Base-by-base conservation (phyloP, 1,140 invertebrate species). In the Pararge aegeria region DNA sequence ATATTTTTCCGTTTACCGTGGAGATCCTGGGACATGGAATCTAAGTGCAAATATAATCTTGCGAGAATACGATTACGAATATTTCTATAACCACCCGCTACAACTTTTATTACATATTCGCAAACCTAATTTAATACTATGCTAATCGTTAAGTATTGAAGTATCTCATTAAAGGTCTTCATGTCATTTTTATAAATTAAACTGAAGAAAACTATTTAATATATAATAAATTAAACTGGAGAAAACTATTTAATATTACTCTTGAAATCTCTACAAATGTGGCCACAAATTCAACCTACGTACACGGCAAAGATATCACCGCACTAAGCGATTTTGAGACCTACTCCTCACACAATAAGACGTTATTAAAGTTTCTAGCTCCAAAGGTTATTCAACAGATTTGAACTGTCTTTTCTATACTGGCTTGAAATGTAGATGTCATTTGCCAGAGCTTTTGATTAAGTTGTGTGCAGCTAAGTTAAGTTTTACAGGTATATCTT, bases 361-460 rank as follows among this genome's bases (percentile, higher is more conserved):
- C 42, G 9, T 1, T 12, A 44, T 34, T 6, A 51, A 24, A 21
- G 18, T 34, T 12, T 46, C 42, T 6, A n/a, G 18, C 10, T 44
- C 34, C n/a, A 27, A 44, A 29, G 15, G 24, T 55, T 46, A 46
- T 44, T 53, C 46, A 44, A 30, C 48, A 34, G 18, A 37, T 53
- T 44, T 40, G 50, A 59, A 46, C 53, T 59, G 57, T 46, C 50
- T 59, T 53, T 52, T 29, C 27, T 52, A 46, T 44, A 53, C 12
- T 24, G 53, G 42, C 48, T 53, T 59, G 57, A 59, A 59, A 59
- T 53, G 57, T 53, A 46, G 50, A 59, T 52, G 50, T 53, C 57
- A 53, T 52, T 59, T 59, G 40, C 37, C 21, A 59, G 57, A 59
- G 51, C 38, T 44, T 59, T 59, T 59, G 57, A 59, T 59, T 53